Percentiles rank a stretch among this genome's conserved stretches.
Conservation (phyloP, 2,797 vertebrate species). For the Chrosomus eos region DNA sequence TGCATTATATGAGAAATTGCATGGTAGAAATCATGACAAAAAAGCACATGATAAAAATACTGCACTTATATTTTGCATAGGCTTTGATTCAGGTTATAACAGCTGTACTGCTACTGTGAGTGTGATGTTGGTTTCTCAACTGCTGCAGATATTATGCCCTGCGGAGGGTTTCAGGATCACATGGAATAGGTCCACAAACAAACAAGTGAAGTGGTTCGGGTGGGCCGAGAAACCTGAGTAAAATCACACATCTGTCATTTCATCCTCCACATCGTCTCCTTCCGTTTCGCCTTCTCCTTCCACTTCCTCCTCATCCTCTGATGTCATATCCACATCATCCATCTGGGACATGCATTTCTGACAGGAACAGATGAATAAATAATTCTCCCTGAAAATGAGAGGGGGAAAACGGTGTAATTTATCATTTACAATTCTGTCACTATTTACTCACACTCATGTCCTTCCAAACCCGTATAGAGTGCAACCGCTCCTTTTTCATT, state of each 20-base stretch:
- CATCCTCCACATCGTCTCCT: conserved; percentile 92
- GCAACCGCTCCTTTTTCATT: too few relatives aligned
- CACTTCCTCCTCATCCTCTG: conserved; percentile 91
- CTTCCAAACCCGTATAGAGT: too few relatives aligned
- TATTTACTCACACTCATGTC: background rate
- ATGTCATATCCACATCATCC: conserved; percentile 89
- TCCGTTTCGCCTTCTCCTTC: conserved; percentile 81
- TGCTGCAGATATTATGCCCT: background rate
- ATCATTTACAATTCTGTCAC: background rate
- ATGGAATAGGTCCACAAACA: conserved; percentile 21
- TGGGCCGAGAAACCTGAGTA: background rate
- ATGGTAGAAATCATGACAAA: conserved; percentile 1
- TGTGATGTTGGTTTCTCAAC: background rate
- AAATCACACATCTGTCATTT: conserved; percentile 97
- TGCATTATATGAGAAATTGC: background rate
- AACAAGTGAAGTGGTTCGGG: background rate
- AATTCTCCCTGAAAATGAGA: conserved; percentile 90
- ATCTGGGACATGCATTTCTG: conserved; percentile 91
- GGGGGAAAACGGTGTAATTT: background rate
- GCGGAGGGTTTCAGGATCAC: background rate
- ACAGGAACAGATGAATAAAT: conserved; percentile 94
- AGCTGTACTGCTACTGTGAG: conserved; percentile 30
- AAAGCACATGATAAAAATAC: conserved; percentile 24
- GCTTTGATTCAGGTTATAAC: conserved; percentile 20
- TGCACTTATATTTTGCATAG: conserved; percentile 43